Evolutionary conservation across 2,113 vertebrate genomes (phyloP).

Genomic region (Loxodonta africana): DNA sequence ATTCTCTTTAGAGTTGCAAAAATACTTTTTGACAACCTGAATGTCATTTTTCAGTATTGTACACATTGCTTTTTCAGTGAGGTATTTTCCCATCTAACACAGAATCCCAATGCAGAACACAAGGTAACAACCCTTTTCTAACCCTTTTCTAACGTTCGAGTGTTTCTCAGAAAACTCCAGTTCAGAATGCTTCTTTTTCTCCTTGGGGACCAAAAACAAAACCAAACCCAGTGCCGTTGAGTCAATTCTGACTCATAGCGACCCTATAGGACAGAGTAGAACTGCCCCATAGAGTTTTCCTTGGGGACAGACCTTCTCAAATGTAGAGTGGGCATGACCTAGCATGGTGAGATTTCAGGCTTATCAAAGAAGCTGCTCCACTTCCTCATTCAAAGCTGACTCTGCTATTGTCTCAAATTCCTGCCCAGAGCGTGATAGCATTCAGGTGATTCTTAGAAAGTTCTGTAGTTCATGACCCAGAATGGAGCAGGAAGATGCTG

Average conservation of each 20-base stretch:
- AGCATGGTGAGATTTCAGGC: neutral
- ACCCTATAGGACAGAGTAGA: no score
- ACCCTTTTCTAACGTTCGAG: neutral
- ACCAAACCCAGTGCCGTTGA: no score
- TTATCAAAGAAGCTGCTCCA: neutral
- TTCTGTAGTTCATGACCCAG: neutral
- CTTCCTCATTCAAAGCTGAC: constrained; percentile 6
- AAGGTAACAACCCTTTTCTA: neutral
- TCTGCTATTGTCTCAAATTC: neutral
- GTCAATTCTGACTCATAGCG: no score
- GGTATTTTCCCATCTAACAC: neutral
- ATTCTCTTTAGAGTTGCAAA: neutral
- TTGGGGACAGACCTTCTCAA: neutral
- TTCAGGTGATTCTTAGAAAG: neutral
- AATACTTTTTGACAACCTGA: neutral
- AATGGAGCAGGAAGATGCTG: neutral
- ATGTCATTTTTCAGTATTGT: neutral
- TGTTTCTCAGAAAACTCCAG: neutral
- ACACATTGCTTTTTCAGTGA: neutral
- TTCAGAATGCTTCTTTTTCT: neutral
- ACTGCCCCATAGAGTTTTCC: neutral
- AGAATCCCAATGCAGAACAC: neutral
- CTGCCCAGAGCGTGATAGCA: neutral
- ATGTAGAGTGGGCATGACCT: neutral
- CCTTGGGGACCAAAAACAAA: neutral